Base-by-base conservation (phyloP, 2,113 vertebrate species). In the Ursus arctos region DNA sequence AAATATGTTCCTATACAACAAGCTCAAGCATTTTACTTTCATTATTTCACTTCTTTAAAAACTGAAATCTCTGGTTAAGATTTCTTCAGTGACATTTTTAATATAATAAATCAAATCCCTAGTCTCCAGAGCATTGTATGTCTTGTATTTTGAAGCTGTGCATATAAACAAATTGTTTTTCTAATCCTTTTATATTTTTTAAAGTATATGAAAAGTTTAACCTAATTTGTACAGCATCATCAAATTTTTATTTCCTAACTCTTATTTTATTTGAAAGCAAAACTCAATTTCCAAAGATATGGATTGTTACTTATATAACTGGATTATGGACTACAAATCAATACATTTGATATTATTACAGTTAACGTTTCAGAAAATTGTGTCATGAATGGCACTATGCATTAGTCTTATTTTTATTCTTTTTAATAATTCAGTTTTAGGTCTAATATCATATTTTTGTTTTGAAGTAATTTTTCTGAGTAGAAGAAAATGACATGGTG, bases 191-290 rank as follows among this genome's bases (percentile, higher is more conserved):
- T 97, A 95, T 98, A 97, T 98, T 98, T 98, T 98, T 98, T 98
- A 98, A 99, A 98, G 95, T 97, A 98, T 97, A 98, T 94, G 93
- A 98, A 99, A 99, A 99, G 98, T 99, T 99, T 98, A 99, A 98
- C 98, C 98, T 99, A 99, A 99, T 99, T 97, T 99, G 96, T 98
- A 96, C 90, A 93, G 96, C 81, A 98, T 98, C 98, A 99, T 99
- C 97, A 99, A 98, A 98, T 97, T 98, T 99, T 99, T 98, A 98
- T 98, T 98, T 93, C 96, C 98, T 99, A 98, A 98, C 90, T 95
- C 83, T 98, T 98, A 98, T 99, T 98, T 97, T 98, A 98, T 99
- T 99, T 98, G 97, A 92, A 98, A 98, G 95, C 97, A 98, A 98
- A 99, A 99, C 95, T 98, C 96, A 98, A 97, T 99, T 99, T 99